Evolutionary conservation across 2,797 vertebrate genomes (phyloP).

Genomic region (Yasuhikotakia modesta): DNA sequence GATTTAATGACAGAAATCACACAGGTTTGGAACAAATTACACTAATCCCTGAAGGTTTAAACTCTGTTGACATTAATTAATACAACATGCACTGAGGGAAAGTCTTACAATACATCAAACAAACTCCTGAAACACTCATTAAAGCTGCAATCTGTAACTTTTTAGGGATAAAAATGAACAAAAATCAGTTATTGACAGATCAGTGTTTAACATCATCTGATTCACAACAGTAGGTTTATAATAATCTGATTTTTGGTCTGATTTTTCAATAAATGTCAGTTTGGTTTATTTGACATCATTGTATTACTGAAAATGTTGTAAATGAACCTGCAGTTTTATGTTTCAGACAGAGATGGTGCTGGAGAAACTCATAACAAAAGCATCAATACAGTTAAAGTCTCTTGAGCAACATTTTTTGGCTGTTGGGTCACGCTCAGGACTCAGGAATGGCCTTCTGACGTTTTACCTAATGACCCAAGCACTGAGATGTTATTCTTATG

Average conservation of each 20-base stretch:
- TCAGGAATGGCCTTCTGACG: constrained; percentile 62
- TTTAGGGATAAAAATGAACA: too few relatives aligned
- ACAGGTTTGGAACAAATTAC: constrained; percentile 11
- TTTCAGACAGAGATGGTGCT: too few relatives aligned
- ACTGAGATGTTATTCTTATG: constrained; percentile 71
- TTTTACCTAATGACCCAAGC: constrained; percentile 59
- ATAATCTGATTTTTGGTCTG: too few relatives aligned
- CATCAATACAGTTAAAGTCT: too few relatives aligned
- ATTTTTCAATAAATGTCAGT: too few relatives aligned
- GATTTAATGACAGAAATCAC: constrained; percentile 31
- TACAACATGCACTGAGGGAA: constrained; percentile 8
- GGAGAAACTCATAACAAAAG: too few relatives aligned
- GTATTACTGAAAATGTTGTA: too few relatives aligned
- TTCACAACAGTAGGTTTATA: too few relatives aligned
- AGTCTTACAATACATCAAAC: constrained; percentile 15
- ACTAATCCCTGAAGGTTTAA: constrained; percentile 18
- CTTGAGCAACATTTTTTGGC: constrained; percentile 40
- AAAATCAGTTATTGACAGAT: too few relatives aligned
- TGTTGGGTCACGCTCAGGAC: constrained; percentile 58
- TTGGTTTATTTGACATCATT: too few relatives aligned
- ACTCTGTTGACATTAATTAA: constrained; percentile 26
- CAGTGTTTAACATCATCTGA: too few relatives aligned
- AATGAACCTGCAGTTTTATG: too few relatives aligned
- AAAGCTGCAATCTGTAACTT: background rate
- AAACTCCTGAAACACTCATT: constrained; percentile 9